A percentile compares a stretch with the other conserved stretches of the same genome.
Conservation (phyloP, 2,113 vertebrate genomes). For the Cacatua alba region DNA sequence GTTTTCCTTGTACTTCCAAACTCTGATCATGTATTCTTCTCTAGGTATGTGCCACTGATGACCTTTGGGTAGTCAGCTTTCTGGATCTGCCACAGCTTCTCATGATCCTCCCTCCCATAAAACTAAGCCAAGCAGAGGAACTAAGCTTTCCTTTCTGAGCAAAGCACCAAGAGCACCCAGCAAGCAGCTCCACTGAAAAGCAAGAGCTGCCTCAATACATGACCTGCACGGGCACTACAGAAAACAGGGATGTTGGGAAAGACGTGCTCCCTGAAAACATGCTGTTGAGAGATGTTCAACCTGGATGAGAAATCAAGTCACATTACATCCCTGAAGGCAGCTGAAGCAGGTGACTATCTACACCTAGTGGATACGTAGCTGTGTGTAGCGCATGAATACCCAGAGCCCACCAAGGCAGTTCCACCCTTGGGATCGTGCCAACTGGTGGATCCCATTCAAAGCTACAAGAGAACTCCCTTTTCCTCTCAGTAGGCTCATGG, state of each 20-base stretch:
- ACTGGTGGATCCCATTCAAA: neutral
- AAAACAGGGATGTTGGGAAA: neutral
- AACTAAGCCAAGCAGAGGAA: neutral
- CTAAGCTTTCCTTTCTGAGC: neutral
- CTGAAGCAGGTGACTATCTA: neutral
- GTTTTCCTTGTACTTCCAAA: neutral
- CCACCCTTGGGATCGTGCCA: neutral
- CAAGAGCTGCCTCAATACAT: neutral
- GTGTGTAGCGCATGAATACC: accelerated
- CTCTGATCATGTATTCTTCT: neutral
- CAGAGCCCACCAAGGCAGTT: neutral
- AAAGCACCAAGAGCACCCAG: neutral
- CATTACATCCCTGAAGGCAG: accelerated
- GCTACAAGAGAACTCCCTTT: neutral
- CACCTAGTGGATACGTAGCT: neutral
- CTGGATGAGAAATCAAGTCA: neutral
- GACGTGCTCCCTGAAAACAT: neutral
- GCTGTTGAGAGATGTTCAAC: neutral
- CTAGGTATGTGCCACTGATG: neutral
- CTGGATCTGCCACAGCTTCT: neutral
- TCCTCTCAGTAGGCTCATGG: neutral
- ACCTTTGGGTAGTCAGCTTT: neutral
- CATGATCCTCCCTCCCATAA: neutral
- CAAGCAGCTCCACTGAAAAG: neutral
- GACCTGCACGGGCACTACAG: too few species aligned